A percentile compares a stretch with the other conserved stretches of the same genome.
Evolutionary conservation across 2,113 vertebrate species (phyloP).

Genomic region (Gymnocephalus cernua): DNA sequence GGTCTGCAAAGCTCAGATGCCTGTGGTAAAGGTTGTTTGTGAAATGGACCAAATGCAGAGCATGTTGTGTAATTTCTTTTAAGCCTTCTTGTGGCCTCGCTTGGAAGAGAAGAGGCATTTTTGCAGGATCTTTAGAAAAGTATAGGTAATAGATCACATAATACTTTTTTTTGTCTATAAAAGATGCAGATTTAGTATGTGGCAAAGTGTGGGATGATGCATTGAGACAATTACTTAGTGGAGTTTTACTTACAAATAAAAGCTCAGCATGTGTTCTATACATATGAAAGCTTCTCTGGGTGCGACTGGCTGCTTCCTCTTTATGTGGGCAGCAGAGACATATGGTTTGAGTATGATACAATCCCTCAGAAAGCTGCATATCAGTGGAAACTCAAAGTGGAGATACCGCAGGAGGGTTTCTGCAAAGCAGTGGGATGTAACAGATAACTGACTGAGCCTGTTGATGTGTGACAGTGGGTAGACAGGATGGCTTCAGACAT

Average conservation of each 20-base stretch:
- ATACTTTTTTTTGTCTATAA: slow-evolving; percentile 15
- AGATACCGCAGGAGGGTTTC: slow-evolving; percentile 66
- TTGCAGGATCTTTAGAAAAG: neutral
- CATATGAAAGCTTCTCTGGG: slow-evolving; percentile 35
- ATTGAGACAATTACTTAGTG: slow-evolving; percentile 46
- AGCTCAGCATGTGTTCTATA: slow-evolving; percentile 24
- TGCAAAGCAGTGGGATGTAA: slow-evolving; percentile 61
- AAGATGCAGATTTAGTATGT: slow-evolving; percentile 47
- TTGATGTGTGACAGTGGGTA: slow-evolving; percentile 74
- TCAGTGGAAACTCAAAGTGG: slow-evolving; percentile 60
- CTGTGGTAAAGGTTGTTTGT: neutral
- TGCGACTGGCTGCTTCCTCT: slow-evolving; percentile 32
- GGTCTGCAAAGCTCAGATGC: neutral
- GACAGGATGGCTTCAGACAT: slow-evolving; percentile 59
- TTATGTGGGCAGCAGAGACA: slow-evolving; percentile 45
- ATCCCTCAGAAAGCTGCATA: slow-evolving; percentile 43
- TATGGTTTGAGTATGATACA: slow-evolving; percentile 49
- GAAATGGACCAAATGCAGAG: neutral
- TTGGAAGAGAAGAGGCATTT: neutral
- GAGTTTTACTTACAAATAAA: slow-evolving; percentile 59
- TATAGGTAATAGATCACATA: neutral
- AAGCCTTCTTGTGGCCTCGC: neutral
- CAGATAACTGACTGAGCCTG: slow-evolving; percentile 72
- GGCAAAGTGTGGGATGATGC: slow-evolving; percentile 44
- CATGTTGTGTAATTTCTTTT: neutral